phyloP scores from a whole-genome alignment of 2,797 vertebrate genomes.

The Pipistrellus pipistrellus region DNA sequence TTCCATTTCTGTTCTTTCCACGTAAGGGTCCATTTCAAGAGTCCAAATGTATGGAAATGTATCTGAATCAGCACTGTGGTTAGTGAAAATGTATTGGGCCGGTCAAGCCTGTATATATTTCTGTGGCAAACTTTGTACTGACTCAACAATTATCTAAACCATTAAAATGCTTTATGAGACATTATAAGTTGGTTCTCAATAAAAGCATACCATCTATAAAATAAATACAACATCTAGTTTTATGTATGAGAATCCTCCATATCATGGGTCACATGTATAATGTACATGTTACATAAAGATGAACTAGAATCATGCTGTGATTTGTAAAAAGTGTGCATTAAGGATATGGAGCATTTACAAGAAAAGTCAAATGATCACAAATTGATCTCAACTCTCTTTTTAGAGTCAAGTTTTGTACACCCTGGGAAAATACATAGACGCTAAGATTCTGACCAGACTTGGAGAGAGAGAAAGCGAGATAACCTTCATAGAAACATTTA shows the following conservation, averaged over 20 bases:
- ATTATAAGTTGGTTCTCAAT: background rate
- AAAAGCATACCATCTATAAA: slow-evolving; percentile 29
- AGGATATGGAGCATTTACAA: background rate
- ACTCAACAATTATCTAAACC: background rate
- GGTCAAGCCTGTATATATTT: background rate
- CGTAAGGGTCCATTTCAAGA: background rate
- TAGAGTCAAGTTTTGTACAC: background rate
- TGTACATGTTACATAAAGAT: background rate
- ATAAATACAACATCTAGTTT: background rate
- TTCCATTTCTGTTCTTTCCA: background rate
- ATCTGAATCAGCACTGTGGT: background rate
- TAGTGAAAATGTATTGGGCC: slow-evolving; percentile 35
- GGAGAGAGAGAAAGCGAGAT: background rate
- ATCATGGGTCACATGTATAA: background rate
- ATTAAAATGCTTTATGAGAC: slow-evolving; percentile 46
- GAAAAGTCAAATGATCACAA: background rate
- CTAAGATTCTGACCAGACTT: background rate
- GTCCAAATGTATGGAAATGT: background rate
- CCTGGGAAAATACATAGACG: background rate
- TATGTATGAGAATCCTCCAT: background rate
- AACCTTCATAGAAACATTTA: background rate
- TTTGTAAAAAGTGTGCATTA: background rate
- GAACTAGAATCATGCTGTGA: background rate
- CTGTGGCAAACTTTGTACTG: background rate
- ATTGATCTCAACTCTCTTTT: background rate